Conservation (phyloP, 1,140 invertebrate genomes). For the Sycophila sp. region DNA sequence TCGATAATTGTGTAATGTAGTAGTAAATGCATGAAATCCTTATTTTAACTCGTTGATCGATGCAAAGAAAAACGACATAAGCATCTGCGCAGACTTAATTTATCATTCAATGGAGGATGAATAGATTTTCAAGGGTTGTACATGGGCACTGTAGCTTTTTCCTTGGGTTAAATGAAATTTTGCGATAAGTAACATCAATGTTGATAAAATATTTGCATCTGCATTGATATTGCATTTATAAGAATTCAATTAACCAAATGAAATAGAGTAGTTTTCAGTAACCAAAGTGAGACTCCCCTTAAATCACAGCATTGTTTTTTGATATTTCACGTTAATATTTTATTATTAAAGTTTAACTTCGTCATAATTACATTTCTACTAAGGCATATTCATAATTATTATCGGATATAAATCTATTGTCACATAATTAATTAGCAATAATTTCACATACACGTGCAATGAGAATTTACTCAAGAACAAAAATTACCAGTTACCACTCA, state of each 20-base stretch:
- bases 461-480: neutral
- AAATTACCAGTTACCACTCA: slow-evolving; percentile 14
- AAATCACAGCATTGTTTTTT: slow-evolving; percentile 11
- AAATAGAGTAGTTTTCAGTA: too few species aligned
- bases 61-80: slow-evolving; percentile 23
- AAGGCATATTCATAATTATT: too few species aligned
- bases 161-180: too few species aligned
- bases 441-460: slow-evolving; percentile 22
- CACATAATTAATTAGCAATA: neutral
- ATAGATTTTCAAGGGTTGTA: neutral
- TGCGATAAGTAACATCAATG: too few species aligned
- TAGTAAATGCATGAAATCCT: neutral
- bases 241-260: too few species aligned
- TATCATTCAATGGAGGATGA: slow-evolving; percentile 2
- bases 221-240: too few species aligned
- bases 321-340: slow-evolving; percentile 24
- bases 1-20: neutral
- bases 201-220: too few species aligned
- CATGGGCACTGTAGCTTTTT: too few species aligned
- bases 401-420: too few species aligned
- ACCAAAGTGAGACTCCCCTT: too few species aligned
- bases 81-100: neutral
- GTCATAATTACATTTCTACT: too few species aligned
- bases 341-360: slow-evolving; percentile 32
- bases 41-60: slow-evolving; percentile 10